Evolutionary conservation across 2,797 vertebrate species (phyloP).

Genomic region (Melanotaenia parkinsoni): DNA sequence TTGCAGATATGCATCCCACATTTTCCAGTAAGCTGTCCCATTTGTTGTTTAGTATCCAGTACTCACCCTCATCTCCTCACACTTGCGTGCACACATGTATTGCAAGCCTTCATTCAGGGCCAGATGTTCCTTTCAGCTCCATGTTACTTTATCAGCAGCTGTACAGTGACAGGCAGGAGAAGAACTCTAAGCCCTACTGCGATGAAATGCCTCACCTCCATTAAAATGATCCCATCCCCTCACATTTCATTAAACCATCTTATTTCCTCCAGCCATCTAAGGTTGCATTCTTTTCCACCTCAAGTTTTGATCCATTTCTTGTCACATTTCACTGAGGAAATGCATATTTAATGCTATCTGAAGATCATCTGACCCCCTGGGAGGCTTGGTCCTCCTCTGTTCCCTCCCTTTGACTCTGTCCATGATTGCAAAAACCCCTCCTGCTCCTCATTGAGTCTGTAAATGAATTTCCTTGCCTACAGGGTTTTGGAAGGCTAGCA

Average conservation of each 20-base stretch:
- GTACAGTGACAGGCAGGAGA: conserved; percentile 30
- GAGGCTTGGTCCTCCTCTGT: neutral
- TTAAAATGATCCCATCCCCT: neutral
- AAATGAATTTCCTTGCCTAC: conserved; percentile 33
- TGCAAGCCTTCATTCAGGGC: conserved; percentile 6
- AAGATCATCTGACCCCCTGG: neutral
- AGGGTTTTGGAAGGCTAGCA: conserved; percentile 25
- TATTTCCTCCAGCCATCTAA: neutral
- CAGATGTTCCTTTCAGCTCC: conserved; percentile 53
- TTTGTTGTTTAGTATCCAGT: conserved; percentile 38
- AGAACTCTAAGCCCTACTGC: conserved; percentile 23
- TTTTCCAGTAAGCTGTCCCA: conserved; percentile 24
- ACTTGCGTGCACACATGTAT: conserved; percentile 9
- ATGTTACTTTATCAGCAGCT: conserved; percentile 41
- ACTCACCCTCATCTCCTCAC: conserved; percentile 8
- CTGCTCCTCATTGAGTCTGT: conserved; percentile 19
- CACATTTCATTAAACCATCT: neutral
- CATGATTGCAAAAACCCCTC: conserved; percentile 14
- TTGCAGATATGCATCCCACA: neutral
- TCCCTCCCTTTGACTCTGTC: conserved; percentile 9
- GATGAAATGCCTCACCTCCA: conserved; percentile 1
- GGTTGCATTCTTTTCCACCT: neutral
- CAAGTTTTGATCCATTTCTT: neutral
- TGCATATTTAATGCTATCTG: neutral
- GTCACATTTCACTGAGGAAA: neutral